Evolutionary conservation across 1,140 invertebrate genomes (phyloP), one percentile per base, ranked within the genome.

Genomic region (Holcopasites calliopsidis): DNA sequence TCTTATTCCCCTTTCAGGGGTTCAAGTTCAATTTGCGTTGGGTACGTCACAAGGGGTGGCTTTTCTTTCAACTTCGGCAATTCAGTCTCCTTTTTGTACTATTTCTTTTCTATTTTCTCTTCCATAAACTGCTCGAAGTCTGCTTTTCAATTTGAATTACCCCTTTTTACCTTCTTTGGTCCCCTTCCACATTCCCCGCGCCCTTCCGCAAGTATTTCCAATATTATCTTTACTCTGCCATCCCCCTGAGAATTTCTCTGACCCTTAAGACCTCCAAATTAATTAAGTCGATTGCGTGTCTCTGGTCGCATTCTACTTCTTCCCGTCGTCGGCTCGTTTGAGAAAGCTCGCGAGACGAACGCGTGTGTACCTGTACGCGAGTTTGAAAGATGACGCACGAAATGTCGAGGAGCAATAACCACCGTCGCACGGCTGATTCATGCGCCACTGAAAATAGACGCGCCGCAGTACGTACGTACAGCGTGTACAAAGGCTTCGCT

Each of bases 381-480:
- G 21, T 72, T 31, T 40, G 47, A 52, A 54, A 44, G 35, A 55
- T 52, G 60, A 64, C 58, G 70, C 49, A 28, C n/a, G 28, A n/a
- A 62, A 49, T 8, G 33, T 11, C 13, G 16, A 23, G n/a, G 60
- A 42, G 31, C 35, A 73, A 47, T 54, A 28, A 44, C 28, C 57
- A 71, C 35, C 54, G 52, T 44, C 18, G 21, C 2, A 4, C 8
- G 31, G 23, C 35, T 66, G 71, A 74, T 66, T 74, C 61, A 66
- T 21, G 71, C 23, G 50, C 61, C 7, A 55, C 71, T 66, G 71
- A 57, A 57, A 74, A 66, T 66, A 66, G 61, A 57, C 40, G 13
- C 13, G 10, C 3, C 16, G 33, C 26, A 0, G 4, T n/a, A 42
- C 13, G 13, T 18, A n/a, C 13, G 6, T 18, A 8, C 52, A 10